phyloP scores from a whole-genome alignment of 2,888 invertebrate species.

The Metopia argyrocephala region DNA sequence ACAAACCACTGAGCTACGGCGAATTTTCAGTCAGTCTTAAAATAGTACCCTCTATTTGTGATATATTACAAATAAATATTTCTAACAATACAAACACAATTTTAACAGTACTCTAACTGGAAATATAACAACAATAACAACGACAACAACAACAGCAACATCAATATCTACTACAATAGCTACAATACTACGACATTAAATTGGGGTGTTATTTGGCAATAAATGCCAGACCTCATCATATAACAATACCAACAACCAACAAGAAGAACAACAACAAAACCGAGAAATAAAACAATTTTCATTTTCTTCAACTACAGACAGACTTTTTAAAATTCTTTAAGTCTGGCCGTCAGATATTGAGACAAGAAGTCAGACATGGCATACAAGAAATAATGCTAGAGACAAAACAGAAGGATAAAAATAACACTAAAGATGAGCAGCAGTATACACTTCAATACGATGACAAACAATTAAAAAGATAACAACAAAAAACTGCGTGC shows the following conservation, averaged over 20 bases:
- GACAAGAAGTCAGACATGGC: background rate
- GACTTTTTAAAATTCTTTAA: slow-evolving; percentile 20
- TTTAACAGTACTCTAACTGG: slow-evolving; percentile 8
- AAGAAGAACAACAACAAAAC: slow-evolving; percentile 19
- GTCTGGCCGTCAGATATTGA: slow-evolving; percentile 20
- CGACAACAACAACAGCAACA: slow-evolving; percentile 14
- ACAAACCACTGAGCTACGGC: background rate
- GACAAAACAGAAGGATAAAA: slow-evolving; percentile 12
- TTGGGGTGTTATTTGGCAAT: slow-evolving; percentile 60
- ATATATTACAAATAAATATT: slow-evolving; percentile 9
- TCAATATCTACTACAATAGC: no score
- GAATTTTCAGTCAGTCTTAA: background rate
- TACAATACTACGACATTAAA: slow-evolving; percentile 40
- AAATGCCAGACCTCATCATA: slow-evolving; percentile 55
- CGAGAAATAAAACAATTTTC: slow-evolving; percentile 14
- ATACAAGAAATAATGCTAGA: background rate
- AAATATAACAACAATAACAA: background rate
- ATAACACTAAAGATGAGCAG: slow-evolving; percentile 20
- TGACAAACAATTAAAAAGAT: slow-evolving; percentile 54
- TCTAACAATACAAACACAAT: slow-evolving; percentile 16
- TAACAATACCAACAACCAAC: slow-evolving; percentile 37
- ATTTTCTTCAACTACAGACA: slow-evolving; percentile 30
- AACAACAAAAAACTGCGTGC: slow-evolving; percentile 48
- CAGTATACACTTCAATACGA: background rate
- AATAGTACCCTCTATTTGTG: background rate